phyloP scores from a whole-genome alignment of 2,888 invertebrate species.

The Heliothis peltigera region DNA sequence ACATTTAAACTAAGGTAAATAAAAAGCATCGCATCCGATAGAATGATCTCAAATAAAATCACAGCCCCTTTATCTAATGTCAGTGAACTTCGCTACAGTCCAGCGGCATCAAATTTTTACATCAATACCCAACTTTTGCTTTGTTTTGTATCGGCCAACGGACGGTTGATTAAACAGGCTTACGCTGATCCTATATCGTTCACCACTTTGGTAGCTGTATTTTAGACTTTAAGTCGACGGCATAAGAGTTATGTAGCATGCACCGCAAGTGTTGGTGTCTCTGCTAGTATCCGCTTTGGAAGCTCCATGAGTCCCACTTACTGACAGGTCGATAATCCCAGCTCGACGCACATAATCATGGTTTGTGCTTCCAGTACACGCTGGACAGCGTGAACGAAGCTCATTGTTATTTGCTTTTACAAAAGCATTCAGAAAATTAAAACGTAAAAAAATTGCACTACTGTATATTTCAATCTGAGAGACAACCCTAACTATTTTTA shows the following conservation, averaged over 20 bases:
- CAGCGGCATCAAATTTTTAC: conserved; percentile 48
- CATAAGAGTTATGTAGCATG: conserved; percentile 11
- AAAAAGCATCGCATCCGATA: neutral
- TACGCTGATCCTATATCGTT: conserved; percentile 39
- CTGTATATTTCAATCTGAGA: too few species aligned
- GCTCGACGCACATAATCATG: conserved; percentile 53
- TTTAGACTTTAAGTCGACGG: conserved; percentile 22
- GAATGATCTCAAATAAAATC: conserved; percentile 9
- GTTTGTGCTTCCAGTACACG: conserved; percentile 41
- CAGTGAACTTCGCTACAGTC: conserved; percentile 33
- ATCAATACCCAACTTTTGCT: conserved; percentile 53
- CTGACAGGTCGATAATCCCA: conserved; percentile 64
- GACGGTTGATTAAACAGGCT: conserved; percentile 60
- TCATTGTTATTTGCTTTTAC: neutral
- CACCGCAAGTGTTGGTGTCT: conserved; percentile 16
- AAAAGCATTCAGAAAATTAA: too few species aligned
- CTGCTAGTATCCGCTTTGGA: conserved; percentile 50
- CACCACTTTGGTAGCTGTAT: neutral
- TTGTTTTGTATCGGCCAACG: conserved; percentile 52
- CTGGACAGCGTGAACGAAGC: conserved; percentile 21
- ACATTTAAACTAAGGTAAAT: neutral
- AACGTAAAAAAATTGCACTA: too few species aligned
- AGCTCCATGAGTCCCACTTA: conserved; percentile 65
- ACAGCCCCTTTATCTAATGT: conserved; percentile 7
- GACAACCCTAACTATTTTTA: too few species aligned